Conservation (phyloP, 2,888 invertebrate genomes). For the Allophyes oxyacanthae region DNA sequence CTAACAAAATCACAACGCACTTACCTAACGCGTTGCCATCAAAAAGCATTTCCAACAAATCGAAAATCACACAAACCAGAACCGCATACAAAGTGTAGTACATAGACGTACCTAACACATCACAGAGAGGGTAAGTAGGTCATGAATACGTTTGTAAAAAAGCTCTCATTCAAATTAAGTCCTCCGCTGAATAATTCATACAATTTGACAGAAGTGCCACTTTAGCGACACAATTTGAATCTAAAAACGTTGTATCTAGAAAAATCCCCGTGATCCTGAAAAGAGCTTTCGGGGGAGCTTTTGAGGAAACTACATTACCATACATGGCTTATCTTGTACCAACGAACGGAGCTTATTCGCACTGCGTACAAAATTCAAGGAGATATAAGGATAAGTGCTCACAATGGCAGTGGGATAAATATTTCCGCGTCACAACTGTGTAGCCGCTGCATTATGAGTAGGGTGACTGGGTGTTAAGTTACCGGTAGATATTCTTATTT, state of each 20-base stretch:
- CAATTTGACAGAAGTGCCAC: constrained; percentile 55
- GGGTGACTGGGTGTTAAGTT: constrained; percentile 20
- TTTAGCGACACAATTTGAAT: constrained; percentile 54
- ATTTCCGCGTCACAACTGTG: constrained; percentile 49
- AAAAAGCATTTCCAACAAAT: constrained; percentile 5
- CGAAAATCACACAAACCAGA: constrained; percentile 13
- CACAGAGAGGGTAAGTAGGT: constrained; percentile 40
- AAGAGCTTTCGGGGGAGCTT: constrained; percentile 41
- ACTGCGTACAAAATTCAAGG: constrained; percentile 56
- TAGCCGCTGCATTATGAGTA: constrained; percentile 39
- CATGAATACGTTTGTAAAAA: constrained; percentile 57
- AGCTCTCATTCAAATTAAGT: constrained; percentile 61
- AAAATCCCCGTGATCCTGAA: constrained; percentile 51
- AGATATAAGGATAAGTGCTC: constrained; percentile 55
- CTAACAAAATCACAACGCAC: too few relatives aligned
- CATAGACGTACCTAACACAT: constrained; percentile 8
- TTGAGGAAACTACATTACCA: constrained; percentile 50
- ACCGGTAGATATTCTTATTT: constrained; percentile 9
- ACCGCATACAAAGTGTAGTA: constrained; percentile 4
- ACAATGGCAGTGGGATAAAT: constrained; percentile 53
- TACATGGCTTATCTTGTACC: constrained; percentile 47
- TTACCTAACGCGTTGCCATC: not conserved
- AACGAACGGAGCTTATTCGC: constrained; percentile 36
- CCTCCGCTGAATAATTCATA: constrained; percentile 56
- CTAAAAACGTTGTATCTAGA: constrained; percentile 55